phyloP scores from a whole-genome alignment of 2,113 vertebrate genomes.

The Nanorana parkeri region DNA sequence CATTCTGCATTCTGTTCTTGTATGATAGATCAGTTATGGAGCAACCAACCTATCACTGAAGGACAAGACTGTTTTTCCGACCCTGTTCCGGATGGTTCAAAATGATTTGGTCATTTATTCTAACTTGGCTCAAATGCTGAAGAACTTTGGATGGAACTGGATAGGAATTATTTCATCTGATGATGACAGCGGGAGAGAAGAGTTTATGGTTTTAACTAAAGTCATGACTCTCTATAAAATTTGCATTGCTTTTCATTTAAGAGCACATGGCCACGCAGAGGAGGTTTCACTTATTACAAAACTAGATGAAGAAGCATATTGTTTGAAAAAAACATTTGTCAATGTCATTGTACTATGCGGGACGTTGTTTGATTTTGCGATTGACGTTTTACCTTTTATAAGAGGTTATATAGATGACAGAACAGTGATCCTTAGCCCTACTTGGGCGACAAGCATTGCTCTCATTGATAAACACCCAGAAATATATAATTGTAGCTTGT shows the following conservation, averaged over 20 bases:
- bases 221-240: neutral
- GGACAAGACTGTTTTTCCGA: neutral
- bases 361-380: neutral
- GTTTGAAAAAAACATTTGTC: neutral
- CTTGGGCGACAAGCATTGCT: too few species aligned
- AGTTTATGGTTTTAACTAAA: neutral
- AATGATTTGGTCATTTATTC: neutral
- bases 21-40: slow-evolving; percentile 10
- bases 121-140: neutral
- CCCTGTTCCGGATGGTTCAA: neutral
- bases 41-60: neutral
- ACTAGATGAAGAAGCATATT: neutral
- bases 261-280: neutral
- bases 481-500: slow-evolving; percentile 1
- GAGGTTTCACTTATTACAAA: neutral
- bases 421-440: neutral
- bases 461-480: neutral
- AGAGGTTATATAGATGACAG: neutral
- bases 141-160: slow-evolving; percentile 24
- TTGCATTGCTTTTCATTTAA: neutral
- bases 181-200: neutral
- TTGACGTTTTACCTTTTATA: neutral
- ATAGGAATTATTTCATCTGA: slow-evolving; percentile 24
- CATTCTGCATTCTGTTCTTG: too few species aligned
- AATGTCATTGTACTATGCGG: slow-evolving; percentile 12